Percentiles rank a stretch among this genome's conserved stretches.
phyloP scores from a whole-genome alignment of 2,888 invertebrate genomes.

The Meghimatium bilineatum region DNA sequence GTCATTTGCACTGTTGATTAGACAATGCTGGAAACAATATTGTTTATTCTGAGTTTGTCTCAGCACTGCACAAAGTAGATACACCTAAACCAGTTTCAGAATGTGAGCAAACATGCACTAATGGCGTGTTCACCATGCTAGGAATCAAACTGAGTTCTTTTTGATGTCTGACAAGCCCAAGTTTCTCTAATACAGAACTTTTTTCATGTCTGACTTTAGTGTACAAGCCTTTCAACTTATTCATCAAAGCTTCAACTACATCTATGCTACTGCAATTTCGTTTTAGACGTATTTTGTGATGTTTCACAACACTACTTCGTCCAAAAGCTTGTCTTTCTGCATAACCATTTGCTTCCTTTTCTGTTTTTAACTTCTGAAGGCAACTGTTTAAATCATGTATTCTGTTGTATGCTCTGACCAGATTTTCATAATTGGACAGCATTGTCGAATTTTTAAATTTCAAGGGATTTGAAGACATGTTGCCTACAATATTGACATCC shows the following conservation, averaged over 20 bases:
- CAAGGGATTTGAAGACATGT: background rate
- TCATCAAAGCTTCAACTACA: background rate
- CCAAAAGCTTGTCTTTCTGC: background rate
- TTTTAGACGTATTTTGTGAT: background rate
- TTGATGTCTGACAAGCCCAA: background rate
- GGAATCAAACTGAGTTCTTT: background rate
- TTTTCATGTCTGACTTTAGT: background rate
- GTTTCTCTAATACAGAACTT: background rate
- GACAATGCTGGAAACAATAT: too few species aligned
- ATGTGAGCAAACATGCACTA: background rate
- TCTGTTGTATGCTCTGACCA: background rate
- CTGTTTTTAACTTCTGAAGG: background rate
- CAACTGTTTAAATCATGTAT: background rate
- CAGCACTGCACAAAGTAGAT: background rate
- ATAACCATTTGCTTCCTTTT: background rate
- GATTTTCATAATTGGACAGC: background rate
- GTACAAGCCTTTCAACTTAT: background rate
- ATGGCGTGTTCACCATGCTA: background rate
- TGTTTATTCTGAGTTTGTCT: background rate
- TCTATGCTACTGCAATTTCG: background rate
- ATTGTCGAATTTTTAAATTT: background rate
- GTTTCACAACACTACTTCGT: background rate
- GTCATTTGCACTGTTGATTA: too few species aligned
- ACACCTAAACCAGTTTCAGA: background rate
- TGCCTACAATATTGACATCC: background rate